Conservation (phyloP, 2,797 vertebrate species). For the Benthosema pterotum region DNA sequence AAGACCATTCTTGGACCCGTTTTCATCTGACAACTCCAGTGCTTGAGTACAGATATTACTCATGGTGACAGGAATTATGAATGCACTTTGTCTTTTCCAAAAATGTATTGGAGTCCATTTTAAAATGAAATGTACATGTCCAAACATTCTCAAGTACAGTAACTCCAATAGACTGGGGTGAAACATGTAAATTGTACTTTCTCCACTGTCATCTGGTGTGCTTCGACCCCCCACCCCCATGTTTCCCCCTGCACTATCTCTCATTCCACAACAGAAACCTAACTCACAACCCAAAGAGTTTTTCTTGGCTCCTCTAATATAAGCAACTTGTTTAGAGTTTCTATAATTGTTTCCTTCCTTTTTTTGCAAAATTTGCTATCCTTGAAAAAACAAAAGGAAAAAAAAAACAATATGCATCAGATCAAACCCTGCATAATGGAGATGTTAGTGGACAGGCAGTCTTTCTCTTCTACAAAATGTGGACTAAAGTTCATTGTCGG, state of each 20-base stretch:
- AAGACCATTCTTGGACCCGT: constrained; percentile 47
- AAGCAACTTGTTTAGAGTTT: constrained; percentile 53
- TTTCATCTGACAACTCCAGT: too few species aligned
- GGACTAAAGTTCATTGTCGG: too few species aligned
- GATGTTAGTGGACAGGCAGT: constrained; percentile 47
- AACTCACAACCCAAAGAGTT: constrained; percentile 23
- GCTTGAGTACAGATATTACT: too few species aligned
- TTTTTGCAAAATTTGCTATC: constrained; percentile 44
- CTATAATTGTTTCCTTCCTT: constrained; percentile 71
- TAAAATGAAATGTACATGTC: too few species aligned
- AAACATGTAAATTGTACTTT: too few species aligned
- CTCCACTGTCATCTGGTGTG: constrained; percentile 30
- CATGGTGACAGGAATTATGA: too few species aligned
- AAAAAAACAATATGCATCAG: constrained; percentile 58
- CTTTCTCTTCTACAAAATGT: constrained; percentile 45
- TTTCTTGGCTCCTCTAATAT: constrained; percentile 36
- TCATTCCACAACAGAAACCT: constrained; percentile 54
- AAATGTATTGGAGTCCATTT: too few species aligned
- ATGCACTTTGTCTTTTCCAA: too few species aligned
- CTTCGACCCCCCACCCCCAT: constrained; percentile 14
- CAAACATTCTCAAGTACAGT: too few species aligned
- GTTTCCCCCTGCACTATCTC: constrained; percentile 42
- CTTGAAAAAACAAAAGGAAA: constrained; percentile 25
- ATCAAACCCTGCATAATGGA: constrained; percentile 66
- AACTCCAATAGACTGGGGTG: too few species aligned